These are phyloP conservation scores for Toxotes lorentzi DNA, from an alignment of 2,797 vertebrate species.

Conservation along the genomic window DNA sequence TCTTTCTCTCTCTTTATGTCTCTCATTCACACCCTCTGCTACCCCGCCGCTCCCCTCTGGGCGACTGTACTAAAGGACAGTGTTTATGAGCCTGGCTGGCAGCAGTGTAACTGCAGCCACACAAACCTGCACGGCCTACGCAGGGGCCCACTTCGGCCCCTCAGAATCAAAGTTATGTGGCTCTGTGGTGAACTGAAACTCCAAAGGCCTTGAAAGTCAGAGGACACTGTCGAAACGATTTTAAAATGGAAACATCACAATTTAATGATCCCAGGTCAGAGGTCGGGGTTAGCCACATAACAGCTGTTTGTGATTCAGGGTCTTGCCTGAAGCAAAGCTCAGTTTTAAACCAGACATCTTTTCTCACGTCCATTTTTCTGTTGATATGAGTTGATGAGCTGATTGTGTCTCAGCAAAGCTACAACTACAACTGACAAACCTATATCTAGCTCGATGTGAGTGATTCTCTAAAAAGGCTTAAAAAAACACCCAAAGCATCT, in stretches of 20 bases:
- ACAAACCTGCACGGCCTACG: conserved; percentile 38
- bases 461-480: neutral
- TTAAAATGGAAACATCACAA: conserved; percentile 4
- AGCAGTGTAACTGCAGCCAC: conserved; percentile 22
- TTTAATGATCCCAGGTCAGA: conserved; percentile 5
- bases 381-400: neutral
- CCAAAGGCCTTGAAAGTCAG: neutral
- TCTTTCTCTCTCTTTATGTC: conserved; percentile 26
- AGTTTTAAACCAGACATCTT: neutral
- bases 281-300: conserved; percentile 3
- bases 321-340: conserved; percentile 7
- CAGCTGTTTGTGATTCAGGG: conserved; percentile 9
- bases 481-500: neutral
- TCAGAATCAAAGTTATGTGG: conserved; percentile 3
- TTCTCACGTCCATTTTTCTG: neutral
- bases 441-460: neutral
- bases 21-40: conserved; percentile 47
- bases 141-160: neutral
- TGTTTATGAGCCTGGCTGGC: conserved; percentile 55
- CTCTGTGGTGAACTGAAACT: neutral
- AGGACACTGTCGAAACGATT: neutral
- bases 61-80: conserved; percentile 70
- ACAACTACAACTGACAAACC: neutral
- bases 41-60: conserved; percentile 18
- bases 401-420: neutral